These are phyloP conservation scores for Sphecodes monilicornis DNA, from an alignment of 2,888 invertebrate species.

Conservation along the genomic window DNA sequence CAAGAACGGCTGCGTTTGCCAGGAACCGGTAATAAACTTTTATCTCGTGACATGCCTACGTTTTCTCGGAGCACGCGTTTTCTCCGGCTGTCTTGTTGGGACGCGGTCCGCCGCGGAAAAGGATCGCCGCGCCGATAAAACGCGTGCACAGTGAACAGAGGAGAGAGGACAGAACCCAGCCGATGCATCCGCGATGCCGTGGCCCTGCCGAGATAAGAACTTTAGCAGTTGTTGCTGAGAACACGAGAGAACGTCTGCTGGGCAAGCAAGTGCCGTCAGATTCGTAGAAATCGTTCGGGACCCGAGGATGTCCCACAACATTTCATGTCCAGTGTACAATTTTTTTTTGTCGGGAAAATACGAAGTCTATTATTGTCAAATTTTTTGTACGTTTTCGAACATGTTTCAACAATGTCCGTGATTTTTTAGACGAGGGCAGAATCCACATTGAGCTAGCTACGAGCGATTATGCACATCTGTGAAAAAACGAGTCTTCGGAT, in stretches of 20 bases:
- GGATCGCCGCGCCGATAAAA: conserved; percentile 47
- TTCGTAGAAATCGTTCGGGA: background rate
- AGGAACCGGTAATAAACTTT: conserved; percentile 67
- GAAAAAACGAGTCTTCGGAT: too few species aligned
- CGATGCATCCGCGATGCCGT: conserved; percentile 58
- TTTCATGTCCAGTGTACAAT: too few species aligned
- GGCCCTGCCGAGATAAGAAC: conserved; percentile 63
- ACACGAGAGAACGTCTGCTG: conserved; percentile 38
- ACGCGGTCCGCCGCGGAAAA: conserved; percentile 18
- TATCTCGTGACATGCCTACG: conserved; percentile 58
- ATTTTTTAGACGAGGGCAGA: too few species aligned
- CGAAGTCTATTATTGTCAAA: too few species aligned
- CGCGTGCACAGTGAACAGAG: conserved; percentile 42
- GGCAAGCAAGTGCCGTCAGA: background rate
- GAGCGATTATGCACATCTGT: too few species aligned
- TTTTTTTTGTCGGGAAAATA: too few species aligned
- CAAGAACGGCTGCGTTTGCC: conserved; percentile 53
- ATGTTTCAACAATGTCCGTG: too few species aligned
- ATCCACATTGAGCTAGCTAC: too few species aligned
- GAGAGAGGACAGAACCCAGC: conserved; percentile 2
- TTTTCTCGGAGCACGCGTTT: conserved; percentile 19
- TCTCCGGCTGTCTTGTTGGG: conserved; percentile 5
- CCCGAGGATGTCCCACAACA: background rate
- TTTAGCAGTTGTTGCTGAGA: conserved; percentile 61
- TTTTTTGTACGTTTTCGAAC: too few species aligned